Percentiles rank a stretch among this genome's conserved stretches.
Evolutionary conservation across 92 coral and sea anemone genomes (phyloP).

Genomic region (Bergia sp.): DNA sequence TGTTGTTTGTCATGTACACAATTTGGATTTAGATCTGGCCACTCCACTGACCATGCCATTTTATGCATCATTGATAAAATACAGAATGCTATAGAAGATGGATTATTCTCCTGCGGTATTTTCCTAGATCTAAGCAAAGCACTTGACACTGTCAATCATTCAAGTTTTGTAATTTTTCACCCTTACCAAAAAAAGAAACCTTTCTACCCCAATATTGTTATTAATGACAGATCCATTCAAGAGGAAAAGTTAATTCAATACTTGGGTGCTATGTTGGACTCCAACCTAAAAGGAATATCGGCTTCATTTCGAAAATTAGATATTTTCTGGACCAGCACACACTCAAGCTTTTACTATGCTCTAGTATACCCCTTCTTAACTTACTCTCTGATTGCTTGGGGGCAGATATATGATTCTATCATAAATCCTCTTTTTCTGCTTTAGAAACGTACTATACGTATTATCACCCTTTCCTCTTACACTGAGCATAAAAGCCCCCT

Average conservation of each 20-base stretch:
- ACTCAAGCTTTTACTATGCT: constrained; percentile 11
- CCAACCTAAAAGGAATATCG: background rate
- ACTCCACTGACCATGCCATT: background rate
- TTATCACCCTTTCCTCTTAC: constrained; percentile 37
- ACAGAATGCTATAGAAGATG: background rate
- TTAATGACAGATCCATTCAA: background rate
- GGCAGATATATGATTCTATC: constrained; percentile 23
- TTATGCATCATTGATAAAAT: background rate
- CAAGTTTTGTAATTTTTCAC: background rate
- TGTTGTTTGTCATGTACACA: too few species aligned
- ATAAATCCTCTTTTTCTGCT: constrained; percentile 12
- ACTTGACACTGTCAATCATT: background rate
- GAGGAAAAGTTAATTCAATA: background rate
- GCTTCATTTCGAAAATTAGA: constrained; percentile 34
- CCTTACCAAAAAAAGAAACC: background rate
- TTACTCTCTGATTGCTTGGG: constrained; percentile 38
- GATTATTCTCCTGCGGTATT: background rate
- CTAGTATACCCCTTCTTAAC: constrained; percentile 36
- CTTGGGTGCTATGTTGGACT: background rate
- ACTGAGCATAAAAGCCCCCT: constrained; percentile 41
- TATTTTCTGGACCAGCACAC: background rate
- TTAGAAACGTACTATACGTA: constrained; percentile 32
- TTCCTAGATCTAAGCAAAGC: background rate
- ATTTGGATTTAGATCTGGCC: background rate
- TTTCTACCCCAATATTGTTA: background rate